A percentile compares a stretch with the other conserved stretches of the same genome.
phyloP scores from a whole-genome alignment of 2,113 vertebrate genomes.

The Trichechus manatus region DNA sequence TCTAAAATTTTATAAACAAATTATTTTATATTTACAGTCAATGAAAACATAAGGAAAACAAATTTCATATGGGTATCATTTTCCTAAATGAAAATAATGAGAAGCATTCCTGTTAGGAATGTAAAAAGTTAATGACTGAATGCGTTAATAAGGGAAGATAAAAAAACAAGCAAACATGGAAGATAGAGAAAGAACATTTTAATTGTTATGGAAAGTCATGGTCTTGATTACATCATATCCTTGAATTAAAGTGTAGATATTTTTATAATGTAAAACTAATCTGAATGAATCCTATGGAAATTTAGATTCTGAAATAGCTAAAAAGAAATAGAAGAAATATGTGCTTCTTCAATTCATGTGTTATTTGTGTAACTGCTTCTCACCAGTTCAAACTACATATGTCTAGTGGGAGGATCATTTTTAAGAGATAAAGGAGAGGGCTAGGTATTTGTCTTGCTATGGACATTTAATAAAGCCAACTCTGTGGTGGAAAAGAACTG shows the following conservation, averaged over 20 bases:
- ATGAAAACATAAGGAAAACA: neutral
- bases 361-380: slow-evolving; percentile 68
- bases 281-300: neutral
- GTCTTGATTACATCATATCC: neutral
- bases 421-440: neutral
- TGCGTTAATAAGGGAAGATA: slow-evolving; percentile 75
- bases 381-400: slow-evolving; percentile 29
- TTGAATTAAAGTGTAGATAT: neutral
- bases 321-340: slow-evolving; percentile 36
- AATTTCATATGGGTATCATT: neutral
- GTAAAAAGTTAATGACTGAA: slow-evolving; percentile 38
- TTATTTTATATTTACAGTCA: neutral
- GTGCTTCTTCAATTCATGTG: slow-evolving; percentile 23
- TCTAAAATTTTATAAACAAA: slow-evolving; percentile 41
- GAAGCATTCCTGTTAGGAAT: slow-evolving; percentile 52
- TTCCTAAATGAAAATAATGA: slow-evolving; percentile 55
- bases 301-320: slow-evolving; percentile 7
- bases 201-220: neutral
- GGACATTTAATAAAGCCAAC: neutral
- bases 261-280: neutral
- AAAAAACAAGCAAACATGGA: slow-evolving; percentile 39
- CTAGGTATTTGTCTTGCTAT: neutral
- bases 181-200: neutral
- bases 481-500: neutral
- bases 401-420: neutral